Conservation (phyloP, 2,888 invertebrate genomes). For the Apamea monoglypha region DNA sequence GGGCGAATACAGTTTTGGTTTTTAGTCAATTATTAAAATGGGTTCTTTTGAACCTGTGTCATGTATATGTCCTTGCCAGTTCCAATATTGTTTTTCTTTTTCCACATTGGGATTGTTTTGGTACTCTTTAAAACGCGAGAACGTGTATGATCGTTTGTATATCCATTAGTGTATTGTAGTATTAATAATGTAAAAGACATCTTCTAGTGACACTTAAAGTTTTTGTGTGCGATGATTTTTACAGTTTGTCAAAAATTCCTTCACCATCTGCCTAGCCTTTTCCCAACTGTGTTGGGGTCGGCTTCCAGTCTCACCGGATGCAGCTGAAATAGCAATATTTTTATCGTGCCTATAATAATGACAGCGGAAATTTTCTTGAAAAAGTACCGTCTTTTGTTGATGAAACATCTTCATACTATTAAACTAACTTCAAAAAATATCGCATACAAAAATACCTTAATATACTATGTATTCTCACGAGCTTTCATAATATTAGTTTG, state of each 20-base stretch:
- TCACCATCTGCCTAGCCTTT: too few species aligned
- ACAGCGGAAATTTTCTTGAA: not conserved
- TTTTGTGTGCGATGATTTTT: slow-evolving; percentile 56
- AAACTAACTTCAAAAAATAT: slow-evolving; percentile 32
- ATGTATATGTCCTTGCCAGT: slow-evolving; percentile 53
- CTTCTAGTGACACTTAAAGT: slow-evolving; percentile 80
- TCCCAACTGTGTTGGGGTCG: too few species aligned
- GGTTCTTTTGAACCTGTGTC: slow-evolving; percentile 13
- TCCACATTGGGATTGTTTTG: slow-evolving; percentile 78
- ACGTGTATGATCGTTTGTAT: slow-evolving; percentile 75
- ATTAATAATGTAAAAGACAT: slow-evolving; percentile 88
- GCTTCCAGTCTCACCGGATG: too few species aligned
- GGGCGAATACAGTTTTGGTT: slow-evolving; percentile 60
- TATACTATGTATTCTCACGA: slow-evolving; percentile 82
- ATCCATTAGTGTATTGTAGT: slow-evolving; percentile 74
- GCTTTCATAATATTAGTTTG: slow-evolving; percentile 88
- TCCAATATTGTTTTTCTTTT: slow-evolving; percentile 65
- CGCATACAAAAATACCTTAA: slow-evolving; percentile 57
- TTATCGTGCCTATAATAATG: not conserved
- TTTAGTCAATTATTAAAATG: slow-evolving; percentile 51
- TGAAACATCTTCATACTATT: not conserved
- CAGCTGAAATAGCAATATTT: too few species aligned
- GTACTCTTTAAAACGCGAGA: slow-evolving; percentile 70
- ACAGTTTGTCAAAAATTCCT: slow-evolving; percentile 1
- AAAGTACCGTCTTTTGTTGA: not conserved